These are phyloP conservation scores for Heteromormyrus szaboi DNA, from an alignment of 2,797 vertebrate species.

Conservation along the genomic window DNA sequence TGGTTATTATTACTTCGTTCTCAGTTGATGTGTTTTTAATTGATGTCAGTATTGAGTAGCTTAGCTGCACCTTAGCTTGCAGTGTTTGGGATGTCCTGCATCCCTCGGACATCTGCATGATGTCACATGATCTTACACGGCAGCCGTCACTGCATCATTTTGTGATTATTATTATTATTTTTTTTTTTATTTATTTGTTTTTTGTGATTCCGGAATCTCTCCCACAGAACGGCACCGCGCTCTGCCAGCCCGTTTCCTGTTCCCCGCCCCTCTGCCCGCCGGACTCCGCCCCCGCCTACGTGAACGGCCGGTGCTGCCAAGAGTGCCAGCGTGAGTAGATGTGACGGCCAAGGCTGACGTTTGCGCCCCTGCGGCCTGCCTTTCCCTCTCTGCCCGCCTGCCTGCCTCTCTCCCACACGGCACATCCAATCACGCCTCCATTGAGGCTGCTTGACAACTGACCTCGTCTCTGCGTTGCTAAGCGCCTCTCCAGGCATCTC, in stretches of 20 bases:
- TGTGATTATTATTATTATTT: no score
- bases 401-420: not conserved
- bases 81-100: not conserved
- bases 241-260: conserved; percentile 70
- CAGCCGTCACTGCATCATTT: not conserved
- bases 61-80: not conserved
- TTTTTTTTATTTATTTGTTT: not conserved
- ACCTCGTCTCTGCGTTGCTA: conserved; percentile 35
- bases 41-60: not conserved
- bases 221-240: conserved; percentile 70
- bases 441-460: conserved; percentile 24
- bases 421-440: not conserved
- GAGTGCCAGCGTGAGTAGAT: conserved; percentile 75
- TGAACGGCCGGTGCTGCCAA: conserved; percentile 76
- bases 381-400: not conserved
- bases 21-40: not conserved
- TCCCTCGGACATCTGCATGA: not conserved
- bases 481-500: conserved; percentile 19
- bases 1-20: not conserved
- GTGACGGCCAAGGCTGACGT: not conserved
- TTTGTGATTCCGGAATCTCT: not conserved
- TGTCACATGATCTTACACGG: not conserved
- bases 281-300: conserved; percentile 65
- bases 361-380: not conserved
- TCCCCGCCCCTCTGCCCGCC: conserved; percentile 60